These are phyloP conservation scores for Meandrusa payeni DNA, from an alignment of 2,888 invertebrate genomes.

Conservation along the genomic window DNA sequence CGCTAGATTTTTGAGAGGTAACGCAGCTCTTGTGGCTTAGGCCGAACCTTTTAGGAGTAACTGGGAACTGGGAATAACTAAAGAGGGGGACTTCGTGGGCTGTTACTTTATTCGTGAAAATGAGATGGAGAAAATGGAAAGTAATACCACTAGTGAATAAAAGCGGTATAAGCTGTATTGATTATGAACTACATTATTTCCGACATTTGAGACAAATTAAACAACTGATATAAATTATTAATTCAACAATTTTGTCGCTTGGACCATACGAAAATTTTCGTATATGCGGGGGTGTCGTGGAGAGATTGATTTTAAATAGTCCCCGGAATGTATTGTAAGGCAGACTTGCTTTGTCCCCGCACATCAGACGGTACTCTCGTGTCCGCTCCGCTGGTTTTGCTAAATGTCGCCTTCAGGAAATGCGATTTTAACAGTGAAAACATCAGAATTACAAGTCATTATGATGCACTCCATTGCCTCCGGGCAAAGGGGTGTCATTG, in stretches of 20 bases:
- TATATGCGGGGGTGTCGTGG: conserved; percentile 62
- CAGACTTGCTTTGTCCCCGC: conserved; percentile 54
- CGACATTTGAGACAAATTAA: too few relatives aligned
- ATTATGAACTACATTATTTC: too few relatives aligned
- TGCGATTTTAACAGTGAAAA: conserved; percentile 78
- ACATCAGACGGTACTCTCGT: conserved; percentile 60
- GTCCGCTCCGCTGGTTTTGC: conserved; percentile 58
- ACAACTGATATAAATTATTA: too few relatives aligned
- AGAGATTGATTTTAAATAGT: conserved; percentile 72
- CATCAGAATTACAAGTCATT: conserved; percentile 77
- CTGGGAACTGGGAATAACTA: too few relatives aligned
- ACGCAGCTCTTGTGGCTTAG: too few relatives aligned
- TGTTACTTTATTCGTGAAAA: too few relatives aligned
- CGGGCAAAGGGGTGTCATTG: conserved; percentile 72
- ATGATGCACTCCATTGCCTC: conserved; percentile 67
- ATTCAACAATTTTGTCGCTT: conserved; percentile 33
- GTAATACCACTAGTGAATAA: too few relatives aligned
- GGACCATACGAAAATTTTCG: conserved; percentile 31
- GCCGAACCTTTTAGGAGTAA: too few relatives aligned
- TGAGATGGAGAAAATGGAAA: too few relatives aligned
- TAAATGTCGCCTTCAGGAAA: conserved; percentile 74
- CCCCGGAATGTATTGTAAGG: conserved; percentile 62
- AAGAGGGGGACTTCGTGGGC: too few relatives aligned
- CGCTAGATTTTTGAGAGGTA: too few relatives aligned
- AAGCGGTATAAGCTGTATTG: too few relatives aligned